Conservation (phyloP, 2,797 vertebrate genomes). For the Catamblyrhynchus diadema region DNA sequence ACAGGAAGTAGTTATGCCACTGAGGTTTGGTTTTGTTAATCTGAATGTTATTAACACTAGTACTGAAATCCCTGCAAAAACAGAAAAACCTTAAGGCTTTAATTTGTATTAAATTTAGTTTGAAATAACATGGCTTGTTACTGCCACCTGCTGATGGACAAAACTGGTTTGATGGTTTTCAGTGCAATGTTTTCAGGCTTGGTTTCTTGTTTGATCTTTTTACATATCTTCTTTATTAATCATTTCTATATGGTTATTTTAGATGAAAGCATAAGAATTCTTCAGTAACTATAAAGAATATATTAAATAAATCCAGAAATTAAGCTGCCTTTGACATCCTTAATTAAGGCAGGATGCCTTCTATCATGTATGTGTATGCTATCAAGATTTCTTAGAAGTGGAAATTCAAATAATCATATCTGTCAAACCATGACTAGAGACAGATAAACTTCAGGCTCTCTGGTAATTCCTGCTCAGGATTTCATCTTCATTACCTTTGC, state of each 20-base stretch:
- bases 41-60: conserved; percentile 77
- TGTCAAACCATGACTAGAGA: not conserved
- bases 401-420: not conserved
- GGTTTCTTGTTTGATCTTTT: not conserved
- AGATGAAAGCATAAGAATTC: not conserved
- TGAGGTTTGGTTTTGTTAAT: conserved; percentile 89
- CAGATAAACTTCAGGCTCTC: not conserved
- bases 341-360: not conserved
- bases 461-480: not conserved
- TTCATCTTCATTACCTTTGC: not conserved
- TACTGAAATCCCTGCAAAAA: conserved; percentile 85
- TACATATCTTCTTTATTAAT: not conserved
- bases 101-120: not conserved
- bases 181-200: not conserved
- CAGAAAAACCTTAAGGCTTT: conserved; percentile 35
- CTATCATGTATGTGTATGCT: not conserved
- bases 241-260: not conserved
- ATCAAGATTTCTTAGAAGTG: not conserved
- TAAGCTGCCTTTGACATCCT: not conserved
- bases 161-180: not conserved
- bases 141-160: conserved; percentile 75
- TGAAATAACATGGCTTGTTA: conserved; percentile 44
- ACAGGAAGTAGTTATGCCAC: conserved; percentile 98
- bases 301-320: not conserved
- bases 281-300: not conserved